A percentile compares a stretch with the other conserved stretches of the same genome.
These are phyloP conservation scores for Chamaea fasciata DNA, from an alignment of 2,113 vertebrate genomes.

Conservation along the genomic window DNA sequence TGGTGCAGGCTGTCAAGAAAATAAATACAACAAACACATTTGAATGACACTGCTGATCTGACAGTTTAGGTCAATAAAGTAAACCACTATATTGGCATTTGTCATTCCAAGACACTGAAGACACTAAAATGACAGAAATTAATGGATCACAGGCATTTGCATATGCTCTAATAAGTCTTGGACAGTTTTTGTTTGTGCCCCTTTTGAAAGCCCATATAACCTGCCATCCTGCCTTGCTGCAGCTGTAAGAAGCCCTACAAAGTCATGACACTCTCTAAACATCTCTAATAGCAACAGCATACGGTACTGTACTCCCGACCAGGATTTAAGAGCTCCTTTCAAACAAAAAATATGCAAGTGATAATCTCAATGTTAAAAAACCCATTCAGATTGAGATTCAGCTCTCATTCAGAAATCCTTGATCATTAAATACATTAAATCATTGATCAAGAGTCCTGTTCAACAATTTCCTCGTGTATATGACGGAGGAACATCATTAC, in stretches of 20 bases:
- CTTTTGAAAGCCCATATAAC: neutral
- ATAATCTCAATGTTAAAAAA: neutral
- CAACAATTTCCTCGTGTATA: neutral
- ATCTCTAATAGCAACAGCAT: neutral
- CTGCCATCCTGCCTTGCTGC: neutral
- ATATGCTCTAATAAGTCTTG: neutral
- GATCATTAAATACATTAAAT: neutral
- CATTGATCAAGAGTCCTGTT: neutral
- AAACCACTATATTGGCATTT: neutral
- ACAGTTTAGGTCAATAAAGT: neutral
- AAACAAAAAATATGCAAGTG: neutral
- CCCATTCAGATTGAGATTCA: neutral
- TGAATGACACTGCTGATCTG: neutral
- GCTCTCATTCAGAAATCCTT: neutral
- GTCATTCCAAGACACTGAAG: neutral
- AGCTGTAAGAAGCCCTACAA: neutral
- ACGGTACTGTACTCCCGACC: accelerated
- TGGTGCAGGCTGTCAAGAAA: neutral
- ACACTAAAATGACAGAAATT: neutral
- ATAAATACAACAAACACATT: neutral
- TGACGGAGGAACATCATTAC: neutral
- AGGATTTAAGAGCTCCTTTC: neutral
- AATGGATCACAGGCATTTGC: neutral
- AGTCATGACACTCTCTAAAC: neutral
- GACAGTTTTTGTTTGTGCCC: neutral